Evolutionary conservation across 2,888 invertebrate species (phyloP), one percentile per base, ranked within the genome.

Genomic region (Drosophila siamana): DNA sequence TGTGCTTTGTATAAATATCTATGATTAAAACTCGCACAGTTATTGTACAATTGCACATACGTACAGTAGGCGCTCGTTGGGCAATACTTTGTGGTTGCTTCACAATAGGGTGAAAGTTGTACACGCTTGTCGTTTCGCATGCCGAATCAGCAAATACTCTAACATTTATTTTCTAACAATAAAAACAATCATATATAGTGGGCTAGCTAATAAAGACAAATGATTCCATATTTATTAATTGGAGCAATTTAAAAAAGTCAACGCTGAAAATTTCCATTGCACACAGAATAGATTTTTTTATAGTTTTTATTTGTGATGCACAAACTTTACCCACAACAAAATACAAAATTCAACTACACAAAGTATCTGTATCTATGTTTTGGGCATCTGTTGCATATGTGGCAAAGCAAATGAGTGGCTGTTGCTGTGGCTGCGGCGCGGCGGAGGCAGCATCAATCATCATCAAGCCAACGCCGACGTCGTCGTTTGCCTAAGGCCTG

Each of bases 371-470:
- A 24, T 22, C 28, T 30, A 44, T 43, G 38, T 28, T 41, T 63
- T n/a, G n/a, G n/a, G n/a, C n/a, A n/a, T n/a, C 62, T 56, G 65
- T 54, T 51, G 54, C 62, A 60, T 66, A 47, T 30, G 47, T 60
- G 59, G 36, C 56, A 54, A 40, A 16, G 52, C 61, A 51, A 30
- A 63, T 41, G 64, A 74, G 71, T 41, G 62, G 46, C 51, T 48
- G 56, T 55, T n/a, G n/a, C n/a, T 19, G 19, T 3, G 4, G 28
- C 28, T 7, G 6, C 28, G 9, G 28, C 9, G 33, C 0, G 33
- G 33, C 33, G 11, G 30, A 11, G 54, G 52, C 80, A 83, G 83
- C 83, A 83, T 83, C 83, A 83, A 83, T 83, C 83, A 83, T 83
- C 84, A 82, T 82, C 83, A 83, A 66, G 71, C 46, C 65, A 43